Conservation (phyloP, 2,113 vertebrate genomes). For the Canis aureus region DNA sequence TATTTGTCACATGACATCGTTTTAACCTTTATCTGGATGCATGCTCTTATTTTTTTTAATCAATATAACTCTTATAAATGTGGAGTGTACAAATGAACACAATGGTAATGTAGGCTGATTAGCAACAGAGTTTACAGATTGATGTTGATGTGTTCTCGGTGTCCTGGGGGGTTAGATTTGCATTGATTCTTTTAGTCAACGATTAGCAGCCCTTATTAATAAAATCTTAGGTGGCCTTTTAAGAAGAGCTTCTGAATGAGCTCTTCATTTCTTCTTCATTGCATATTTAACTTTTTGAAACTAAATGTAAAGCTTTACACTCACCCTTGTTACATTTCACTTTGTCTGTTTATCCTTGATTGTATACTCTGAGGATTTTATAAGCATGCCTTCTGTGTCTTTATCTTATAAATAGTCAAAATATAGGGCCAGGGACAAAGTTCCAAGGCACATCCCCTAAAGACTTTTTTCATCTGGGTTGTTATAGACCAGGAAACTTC, state of each 20-base stretch:
- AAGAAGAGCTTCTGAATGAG: not conserved
- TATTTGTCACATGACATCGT: not conserved
- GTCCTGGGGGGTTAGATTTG: not conserved
- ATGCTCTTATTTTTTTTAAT: not conserved
- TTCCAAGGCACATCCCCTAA: not conserved
- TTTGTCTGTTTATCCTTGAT: slow-evolving; percentile 37
- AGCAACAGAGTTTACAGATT: not conserved
- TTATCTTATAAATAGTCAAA: slow-evolving; percentile 10
- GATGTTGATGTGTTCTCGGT: not conserved
- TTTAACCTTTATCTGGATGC: not conserved
- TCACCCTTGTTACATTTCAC: slow-evolving; percentile 32
- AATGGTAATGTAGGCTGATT: not conserved
- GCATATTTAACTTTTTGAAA: slow-evolving; percentile 51
- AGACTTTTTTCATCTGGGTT: not conserved
- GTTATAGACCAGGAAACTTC: not conserved
- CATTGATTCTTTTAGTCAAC: not conserved
- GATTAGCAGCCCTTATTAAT: not conserved
- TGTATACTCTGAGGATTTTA: slow-evolving; percentile 26
- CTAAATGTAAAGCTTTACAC: slow-evolving; percentile 52
- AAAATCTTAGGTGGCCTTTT: not conserved
- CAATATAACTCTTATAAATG: not conserved
- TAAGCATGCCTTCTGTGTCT: slow-evolving; percentile 12
- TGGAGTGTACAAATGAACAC: not conserved
- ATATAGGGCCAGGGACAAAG: not conserved
- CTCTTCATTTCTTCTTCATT: slow-evolving; percentile 41